phyloP scores from a whole-genome alignment of 1,140 invertebrate species.

The Psilanteris sp. region DNA sequence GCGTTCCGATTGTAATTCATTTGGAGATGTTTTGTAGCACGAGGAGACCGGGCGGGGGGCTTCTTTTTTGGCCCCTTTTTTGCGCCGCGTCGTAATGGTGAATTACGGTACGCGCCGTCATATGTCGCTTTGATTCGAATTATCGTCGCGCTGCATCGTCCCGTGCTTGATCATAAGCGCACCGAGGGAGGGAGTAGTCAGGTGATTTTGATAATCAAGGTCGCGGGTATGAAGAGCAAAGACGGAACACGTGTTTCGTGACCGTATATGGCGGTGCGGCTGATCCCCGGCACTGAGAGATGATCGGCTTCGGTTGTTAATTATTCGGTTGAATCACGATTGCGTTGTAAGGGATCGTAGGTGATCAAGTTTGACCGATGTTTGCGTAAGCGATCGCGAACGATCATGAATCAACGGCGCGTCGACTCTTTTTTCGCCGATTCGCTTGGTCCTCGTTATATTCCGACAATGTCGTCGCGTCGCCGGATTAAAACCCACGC shows the following conservation, averaged over 20 bases:
- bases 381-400: conserved; percentile 5
- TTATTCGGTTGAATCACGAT: conserved; percentile 49
- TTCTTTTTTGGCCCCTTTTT: conserved; percentile 10
- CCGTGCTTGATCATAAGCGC: not conserved
- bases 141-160: conserved; percentile 4
- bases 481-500: too few species aligned
- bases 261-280: conserved; percentile 36
- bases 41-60: not conserved
- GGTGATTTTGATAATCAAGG: conserved; percentile 34
- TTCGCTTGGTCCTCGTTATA: not conserved
- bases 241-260: conserved; percentile 35
- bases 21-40: conserved; percentile 35
- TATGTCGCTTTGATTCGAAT: conserved; percentile 31
- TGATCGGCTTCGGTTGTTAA: conserved; percentile 33
- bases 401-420: not conserved
- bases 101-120: conserved; percentile 36
- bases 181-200: not conserved
- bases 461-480: too few species aligned
- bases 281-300: conserved; percentile 10
- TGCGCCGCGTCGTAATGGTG: conserved; percentile 41
- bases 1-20: conserved; percentile 58
- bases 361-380: conserved; percentile 26
- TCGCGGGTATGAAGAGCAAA: conserved; percentile 31
- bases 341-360: conserved; percentile 25
- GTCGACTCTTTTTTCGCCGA: not conserved